Evolutionary conservation across 2,113 vertebrate species (phyloP).

Genomic region (Agapornis roseicollis): DNA sequence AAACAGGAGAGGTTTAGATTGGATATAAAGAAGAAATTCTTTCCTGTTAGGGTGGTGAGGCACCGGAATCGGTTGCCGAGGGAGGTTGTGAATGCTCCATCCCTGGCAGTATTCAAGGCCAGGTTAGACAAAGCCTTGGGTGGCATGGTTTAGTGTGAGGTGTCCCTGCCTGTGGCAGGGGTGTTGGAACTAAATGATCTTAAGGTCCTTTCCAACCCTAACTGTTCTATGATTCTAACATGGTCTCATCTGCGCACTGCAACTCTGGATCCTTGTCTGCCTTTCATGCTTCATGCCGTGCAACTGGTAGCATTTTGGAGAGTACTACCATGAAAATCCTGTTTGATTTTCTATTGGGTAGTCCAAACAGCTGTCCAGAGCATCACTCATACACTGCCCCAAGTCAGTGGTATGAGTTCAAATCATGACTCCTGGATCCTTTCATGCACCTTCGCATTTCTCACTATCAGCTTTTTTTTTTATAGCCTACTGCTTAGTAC

Average conservation of each 20-base stretch:
- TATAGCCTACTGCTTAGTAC: background rate
- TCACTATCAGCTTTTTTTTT: background rate
- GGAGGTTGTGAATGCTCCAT: too few relatives aligned
- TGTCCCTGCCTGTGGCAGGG: too few relatives aligned
- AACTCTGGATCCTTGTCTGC: background rate
- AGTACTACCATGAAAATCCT: background rate
- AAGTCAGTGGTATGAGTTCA: background rate
- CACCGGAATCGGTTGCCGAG: too few relatives aligned
- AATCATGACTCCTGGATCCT: background rate
- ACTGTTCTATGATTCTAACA: too few relatives aligned
- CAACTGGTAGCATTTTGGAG: background rate
- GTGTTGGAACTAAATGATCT: too few relatives aligned
- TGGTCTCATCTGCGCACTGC: background rate
- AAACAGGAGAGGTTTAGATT: too few relatives aligned
- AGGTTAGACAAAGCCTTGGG: too few relatives aligned
- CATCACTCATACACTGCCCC: background rate
- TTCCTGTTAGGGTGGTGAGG: too few relatives aligned
- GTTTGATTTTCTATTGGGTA: background rate
- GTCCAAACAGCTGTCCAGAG: background rate
- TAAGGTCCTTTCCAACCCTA: too few relatives aligned
- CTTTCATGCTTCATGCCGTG: background rate
- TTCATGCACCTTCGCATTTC: background rate
- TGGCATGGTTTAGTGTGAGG: too few relatives aligned
- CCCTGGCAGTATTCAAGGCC: too few relatives aligned
- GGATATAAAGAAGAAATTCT: too few relatives aligned